These are phyloP conservation scores for Rhynchotus rufescens DNA, from an alignment of 2,797 vertebrate genomes.

Conservation along the genomic window DNA sequence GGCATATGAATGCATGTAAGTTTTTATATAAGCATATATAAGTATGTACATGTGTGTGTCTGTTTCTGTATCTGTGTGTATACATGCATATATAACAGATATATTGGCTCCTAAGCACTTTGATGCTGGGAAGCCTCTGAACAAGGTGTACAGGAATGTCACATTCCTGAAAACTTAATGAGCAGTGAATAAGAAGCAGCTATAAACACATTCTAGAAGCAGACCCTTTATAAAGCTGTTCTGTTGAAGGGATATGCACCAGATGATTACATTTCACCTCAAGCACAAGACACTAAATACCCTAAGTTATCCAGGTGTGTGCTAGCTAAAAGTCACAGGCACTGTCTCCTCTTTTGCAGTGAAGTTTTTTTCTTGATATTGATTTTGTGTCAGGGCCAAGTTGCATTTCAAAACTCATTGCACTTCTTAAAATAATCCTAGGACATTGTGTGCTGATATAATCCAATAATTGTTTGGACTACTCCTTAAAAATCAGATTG, in stretches of 20 bases:
- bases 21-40: too few relatives aligned
- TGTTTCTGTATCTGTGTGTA: too few relatives aligned
- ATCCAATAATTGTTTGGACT: constrained; percentile 34
- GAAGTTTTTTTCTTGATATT: constrained; percentile 13
- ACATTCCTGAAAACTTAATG: neutral
- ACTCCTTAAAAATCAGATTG: constrained; percentile 32
- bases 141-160: neutral
- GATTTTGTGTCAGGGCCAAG: constrained; percentile 27
- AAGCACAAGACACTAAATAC: neutral
- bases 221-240: neutral
- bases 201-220: neutral
- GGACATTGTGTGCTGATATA: neutral
- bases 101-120: neutral
- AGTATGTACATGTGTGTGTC: too few relatives aligned
- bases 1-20: too few relatives aligned
- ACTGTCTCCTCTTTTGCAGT: neutral
- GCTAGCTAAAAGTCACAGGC: neutral
- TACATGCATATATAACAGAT: neutral
- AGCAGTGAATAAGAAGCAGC: neutral
- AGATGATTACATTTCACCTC: neutral
- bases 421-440: constrained; percentile 26
- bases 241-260: neutral
- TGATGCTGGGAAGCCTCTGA: neutral
- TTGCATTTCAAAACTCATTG: constrained; percentile 15
- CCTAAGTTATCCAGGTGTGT: neutral